These are phyloP conservation scores for Echinometra lucunter DNA, from an alignment of 53 echinoderm and acorn worm genomes.

Conservation along the genomic window DNA sequence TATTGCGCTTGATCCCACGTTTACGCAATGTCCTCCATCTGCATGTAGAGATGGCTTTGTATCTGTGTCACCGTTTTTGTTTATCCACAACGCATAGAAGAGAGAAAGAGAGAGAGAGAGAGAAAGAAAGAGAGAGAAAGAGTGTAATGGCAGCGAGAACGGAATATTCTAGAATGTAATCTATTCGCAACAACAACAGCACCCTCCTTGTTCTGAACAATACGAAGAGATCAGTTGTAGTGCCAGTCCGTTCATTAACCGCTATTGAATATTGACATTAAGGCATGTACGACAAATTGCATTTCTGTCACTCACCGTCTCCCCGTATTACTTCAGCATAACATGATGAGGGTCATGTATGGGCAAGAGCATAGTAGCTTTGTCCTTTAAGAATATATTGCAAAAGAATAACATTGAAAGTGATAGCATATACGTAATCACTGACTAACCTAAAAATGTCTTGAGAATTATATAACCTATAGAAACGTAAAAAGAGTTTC, in stretches of 20 bases:
- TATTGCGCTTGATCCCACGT: too few species aligned
- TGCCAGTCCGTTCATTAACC: slow-evolving; percentile 41
- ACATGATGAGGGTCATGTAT: slow-evolving; percentile 12
- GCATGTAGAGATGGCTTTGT: too few species aligned
- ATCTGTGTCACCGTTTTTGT: too few species aligned
- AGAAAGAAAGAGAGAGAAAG: too few species aligned
- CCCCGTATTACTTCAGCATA: background rate
- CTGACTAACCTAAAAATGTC: too few species aligned
- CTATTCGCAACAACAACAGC: background rate
- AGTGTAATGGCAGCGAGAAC: background rate
- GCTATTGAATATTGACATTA: slow-evolving; percentile 57
- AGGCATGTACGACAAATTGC: slow-evolving; percentile 34
- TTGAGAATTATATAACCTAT: too few species aligned
- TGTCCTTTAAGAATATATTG: too few species aligned
- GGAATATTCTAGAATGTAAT: background rate
- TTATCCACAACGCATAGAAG: too few species aligned
- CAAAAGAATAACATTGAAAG: too few species aligned
- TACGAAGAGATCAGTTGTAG: background rate
- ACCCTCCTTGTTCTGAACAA: background rate
- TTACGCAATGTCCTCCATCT: too few species aligned
- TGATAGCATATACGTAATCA: too few species aligned
- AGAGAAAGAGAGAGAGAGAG: too few species aligned
- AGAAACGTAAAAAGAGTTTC: background rate
- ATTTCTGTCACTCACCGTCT: slow-evolving; percentile 38
- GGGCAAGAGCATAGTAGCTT: background rate